These are phyloP conservation scores for Sterna hirundo DNA, from an alignment of 2,113 vertebrate genomes.

Conservation along the genomic window DNA sequence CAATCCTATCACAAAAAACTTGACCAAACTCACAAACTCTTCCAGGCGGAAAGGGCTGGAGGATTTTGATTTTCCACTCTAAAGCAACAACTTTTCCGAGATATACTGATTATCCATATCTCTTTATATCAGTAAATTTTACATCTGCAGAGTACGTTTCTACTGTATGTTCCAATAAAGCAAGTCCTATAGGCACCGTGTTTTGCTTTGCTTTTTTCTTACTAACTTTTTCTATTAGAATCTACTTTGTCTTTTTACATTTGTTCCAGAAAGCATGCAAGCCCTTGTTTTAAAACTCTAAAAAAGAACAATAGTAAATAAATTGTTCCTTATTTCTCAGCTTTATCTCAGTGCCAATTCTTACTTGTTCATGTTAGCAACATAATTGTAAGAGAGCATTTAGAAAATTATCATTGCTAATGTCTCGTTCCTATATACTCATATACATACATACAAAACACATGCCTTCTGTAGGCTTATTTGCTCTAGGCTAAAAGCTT, in stretches of 20 bases:
- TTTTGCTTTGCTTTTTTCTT: conserved; percentile 4
- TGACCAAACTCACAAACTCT: neutral
- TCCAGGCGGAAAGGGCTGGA: neutral
- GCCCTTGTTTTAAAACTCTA: neutral
- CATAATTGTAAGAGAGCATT: neutral
- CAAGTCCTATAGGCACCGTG: neutral
- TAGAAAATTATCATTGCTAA: neutral
- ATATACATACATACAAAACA: neutral
- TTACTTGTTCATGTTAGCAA: neutral
- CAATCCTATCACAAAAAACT: conserved; percentile 19
- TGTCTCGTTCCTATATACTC: neutral
- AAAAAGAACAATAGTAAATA: conserved; percentile 20
- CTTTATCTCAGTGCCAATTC: neutral
- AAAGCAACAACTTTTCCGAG: neutral
- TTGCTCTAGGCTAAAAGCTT: neutral
- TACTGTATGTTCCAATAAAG: neutral
- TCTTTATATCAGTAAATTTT: neutral
- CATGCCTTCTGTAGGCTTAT: neutral
- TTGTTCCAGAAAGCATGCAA: conserved; percentile 2
- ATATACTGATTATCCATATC: neutral
- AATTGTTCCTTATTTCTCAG: neutral
- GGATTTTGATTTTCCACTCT: neutral
- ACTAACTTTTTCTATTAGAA: neutral
- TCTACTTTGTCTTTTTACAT: neutral
- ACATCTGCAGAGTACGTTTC: neutral